Base-by-base conservation (phyloP, 2,888 invertebrate species). In the Netelia melanura region DNA sequence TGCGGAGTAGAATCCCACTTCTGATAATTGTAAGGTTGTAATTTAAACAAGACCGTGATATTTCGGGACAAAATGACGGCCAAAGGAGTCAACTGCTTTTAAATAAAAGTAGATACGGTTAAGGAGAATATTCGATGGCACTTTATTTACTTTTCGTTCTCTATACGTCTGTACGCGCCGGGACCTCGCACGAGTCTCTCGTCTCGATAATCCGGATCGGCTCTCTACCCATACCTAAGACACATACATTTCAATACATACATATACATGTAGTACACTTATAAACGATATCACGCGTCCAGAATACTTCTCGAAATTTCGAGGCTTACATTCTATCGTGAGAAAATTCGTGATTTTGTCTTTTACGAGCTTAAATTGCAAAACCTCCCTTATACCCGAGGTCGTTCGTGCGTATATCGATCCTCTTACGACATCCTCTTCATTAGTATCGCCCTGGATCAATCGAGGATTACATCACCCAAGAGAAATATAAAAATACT, bases 371-470 rank as follows among this genome's bases (percentile, higher is more conserved):
- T 38, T 38, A 38, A 38, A 6, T 38, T 38, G 38, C 38, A 6
- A 38, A 38, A 5, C 38, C 38, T 38, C 6, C 30, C 5, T 1
- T 38, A 38, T 38, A 8, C 30, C 0, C 65, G 14, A n/a, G 3
- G 48, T 25, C 17, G 21, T 9, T 21, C 43, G 52, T 44, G 23
- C 67, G 43, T 17, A 30, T 77, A 77, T 77, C 58, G 67, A 77
- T 77, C 77, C 30, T 10, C 58, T 52, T 44, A 44, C 44, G 5
- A 67, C 77, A 58, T 48, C 30, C 21, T 3, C 44, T 65, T 56
- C 77, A 30, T 25, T 21, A 43, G 58, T 44, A n/a, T 68, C 67
- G 67, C 67, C 52, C 44, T 58, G 23, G 67, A 68, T 68, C 58
- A 44, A 52, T 61, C 58, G 38, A 67, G 77, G 58, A 17, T 21